Percentiles rank a stretch among this genome's conserved stretches.
Conservation (phyloP, 2,113 vertebrate species). For the Opisthocomus hoazin region DNA sequence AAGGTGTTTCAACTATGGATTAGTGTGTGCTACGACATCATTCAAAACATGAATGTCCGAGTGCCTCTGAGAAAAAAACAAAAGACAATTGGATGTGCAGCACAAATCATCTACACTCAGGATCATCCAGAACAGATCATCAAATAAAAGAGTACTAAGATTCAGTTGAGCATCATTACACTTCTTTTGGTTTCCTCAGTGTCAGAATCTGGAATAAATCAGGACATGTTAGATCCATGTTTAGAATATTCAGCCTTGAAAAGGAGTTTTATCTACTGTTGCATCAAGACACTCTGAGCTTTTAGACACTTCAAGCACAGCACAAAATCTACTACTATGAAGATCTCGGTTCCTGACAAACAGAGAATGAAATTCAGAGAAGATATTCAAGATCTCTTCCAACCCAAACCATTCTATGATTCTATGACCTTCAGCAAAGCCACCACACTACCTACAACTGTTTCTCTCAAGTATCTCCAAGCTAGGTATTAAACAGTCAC, state of each 20-base stretch:
- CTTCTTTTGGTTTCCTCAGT: background rate
- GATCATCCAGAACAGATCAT: background rate
- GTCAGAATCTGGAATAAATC: background rate
- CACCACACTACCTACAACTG: background rate
- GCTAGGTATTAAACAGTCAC: background rate
- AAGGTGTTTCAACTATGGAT: background rate
- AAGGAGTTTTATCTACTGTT: background rate
- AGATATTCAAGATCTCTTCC: background rate
- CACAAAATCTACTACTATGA: background rate
- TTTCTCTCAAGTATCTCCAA: background rate
- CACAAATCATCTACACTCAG: background rate
- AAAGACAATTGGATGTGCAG: background rate
- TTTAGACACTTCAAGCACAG: background rate
- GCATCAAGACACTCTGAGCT: background rate
- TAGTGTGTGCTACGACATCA: background rate
- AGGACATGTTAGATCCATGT: background rate
- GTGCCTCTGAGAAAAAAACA: background rate
- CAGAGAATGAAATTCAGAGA: background rate
- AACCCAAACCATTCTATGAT: no score
- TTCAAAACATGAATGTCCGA: background rate
- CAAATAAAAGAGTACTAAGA: background rate
- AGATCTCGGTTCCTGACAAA: background rate
- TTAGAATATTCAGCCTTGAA: background rate
- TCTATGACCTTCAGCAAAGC: background rate
- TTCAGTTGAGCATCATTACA: background rate